These are phyloP conservation scores for Oncorhynchus tshawytscha DNA, from an alignment of 2,113 vertebrate species.

Conservation along the genomic window DNA sequence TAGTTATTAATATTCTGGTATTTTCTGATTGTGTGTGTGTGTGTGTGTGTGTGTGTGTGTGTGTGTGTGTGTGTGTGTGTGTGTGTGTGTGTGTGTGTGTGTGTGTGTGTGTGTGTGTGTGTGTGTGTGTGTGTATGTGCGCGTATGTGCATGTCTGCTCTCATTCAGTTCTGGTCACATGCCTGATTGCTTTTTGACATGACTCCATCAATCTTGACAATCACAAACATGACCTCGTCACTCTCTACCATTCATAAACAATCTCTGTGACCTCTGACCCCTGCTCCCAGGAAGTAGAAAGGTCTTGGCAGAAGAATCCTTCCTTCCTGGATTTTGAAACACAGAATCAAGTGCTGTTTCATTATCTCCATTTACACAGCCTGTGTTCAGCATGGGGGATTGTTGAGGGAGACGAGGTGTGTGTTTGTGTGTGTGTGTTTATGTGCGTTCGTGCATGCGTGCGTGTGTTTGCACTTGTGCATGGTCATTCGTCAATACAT, in stretches of 20 bases:
- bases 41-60: neutral
- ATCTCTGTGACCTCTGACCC: constrained; percentile 11
- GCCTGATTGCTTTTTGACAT: neutral
- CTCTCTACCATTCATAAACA: neutral
- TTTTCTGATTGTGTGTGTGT: neutral
- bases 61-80: too few species aligned
- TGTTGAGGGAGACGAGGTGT: too few species aligned
- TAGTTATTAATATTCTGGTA: neutral
- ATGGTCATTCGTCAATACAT: neutral
- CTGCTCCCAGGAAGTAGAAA: neutral
- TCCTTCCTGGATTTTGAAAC: neutral
- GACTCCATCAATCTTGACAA: neutral
- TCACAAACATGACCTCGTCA: neutral
- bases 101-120: neutral
- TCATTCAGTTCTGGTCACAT: neutral
- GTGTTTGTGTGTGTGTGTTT: neutral
- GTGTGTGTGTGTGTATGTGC: neutral
- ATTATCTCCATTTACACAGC: constrained; percentile 12
- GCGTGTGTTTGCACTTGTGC: neutral
- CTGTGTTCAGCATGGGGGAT: constrained; percentile 7
- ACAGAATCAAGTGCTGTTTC: constrained; percentile 8
- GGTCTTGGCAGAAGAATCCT: neutral
- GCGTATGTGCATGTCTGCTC: neutral
- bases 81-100: neutral
- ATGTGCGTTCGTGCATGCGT: neutral